Evolutionary conservation across 2,888 invertebrate species (phyloP), one percentile per base, ranked within the genome.

Genomic region (Tridacna gigas): DNA sequence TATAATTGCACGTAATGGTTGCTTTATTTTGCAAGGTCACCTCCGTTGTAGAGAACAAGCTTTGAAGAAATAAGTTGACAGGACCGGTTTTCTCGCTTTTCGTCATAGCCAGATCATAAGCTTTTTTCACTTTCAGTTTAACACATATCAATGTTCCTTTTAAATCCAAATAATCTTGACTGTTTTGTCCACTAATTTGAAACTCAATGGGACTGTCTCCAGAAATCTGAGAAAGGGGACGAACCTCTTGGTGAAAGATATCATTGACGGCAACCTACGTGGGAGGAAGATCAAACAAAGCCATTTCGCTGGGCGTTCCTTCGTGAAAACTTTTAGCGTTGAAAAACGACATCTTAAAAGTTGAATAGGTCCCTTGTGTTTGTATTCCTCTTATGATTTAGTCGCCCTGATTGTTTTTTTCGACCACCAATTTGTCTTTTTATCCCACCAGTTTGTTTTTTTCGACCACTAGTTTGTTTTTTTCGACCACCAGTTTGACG

Each of bases 201-300:
- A 83, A 83, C 73, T 83, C 79, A 37, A 79, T 61, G 0, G 79
- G 79, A 15, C 77, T 66, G 63, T 79, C 83, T n/a, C 71, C 65
- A 25, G 82, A 61, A 15, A 79, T 26, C 61, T 82, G 79, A 28
- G 82, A 82, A 0, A 71, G 76, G 3, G 76, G 82, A 26, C 79
- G 69, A 37, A 83, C 77, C 66, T 77, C 79, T 77, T 79, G 28
- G 56, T 73, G 73, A 66, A 71, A 77, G 18, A 77, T 69, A 73
- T 79, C 83, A 15, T 25, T 51, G 25, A 83, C 79, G 37, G 71
- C 73, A 12, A 66, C 56, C 60, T 83, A 79, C 11, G 71, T 79
- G 1, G 75, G 60, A 37, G 82, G 82, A 18, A 82, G 45, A 63
- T 83, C 82, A 63, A 79, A 82, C n/a, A 82, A 37, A 28, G 51